Evolutionary conservation across 2,113 vertebrate genomes (phyloP).

Genomic region (Neotoma lepida): DNA sequence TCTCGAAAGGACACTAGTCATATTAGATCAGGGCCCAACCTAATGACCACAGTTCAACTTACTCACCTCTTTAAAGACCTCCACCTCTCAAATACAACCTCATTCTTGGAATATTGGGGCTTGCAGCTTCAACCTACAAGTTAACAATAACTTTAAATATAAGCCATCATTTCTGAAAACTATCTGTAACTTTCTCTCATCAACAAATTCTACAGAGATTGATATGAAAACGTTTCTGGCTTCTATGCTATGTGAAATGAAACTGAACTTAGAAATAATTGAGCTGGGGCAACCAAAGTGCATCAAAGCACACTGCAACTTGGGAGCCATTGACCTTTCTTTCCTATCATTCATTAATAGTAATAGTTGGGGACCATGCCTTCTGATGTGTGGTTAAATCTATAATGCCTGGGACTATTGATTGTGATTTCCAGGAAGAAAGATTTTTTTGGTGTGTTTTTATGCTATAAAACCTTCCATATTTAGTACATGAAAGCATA

Average conservation of each 20-base stretch:
- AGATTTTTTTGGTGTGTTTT: background rate
- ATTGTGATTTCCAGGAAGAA: conserved; percentile 4
- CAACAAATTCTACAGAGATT: conserved; percentile 3
- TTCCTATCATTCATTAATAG: background rate
- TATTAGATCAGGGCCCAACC: background rate
- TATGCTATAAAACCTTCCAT: background rate
- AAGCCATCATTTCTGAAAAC: conserved; percentile 28
- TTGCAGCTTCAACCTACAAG: background rate
- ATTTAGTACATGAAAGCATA: background rate
- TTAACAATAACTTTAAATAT: background rate
- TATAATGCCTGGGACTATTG: background rate
- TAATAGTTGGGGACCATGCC: background rate
- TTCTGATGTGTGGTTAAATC: background rate
- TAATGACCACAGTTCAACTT: background rate
- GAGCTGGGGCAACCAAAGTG: background rate
- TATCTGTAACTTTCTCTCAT: background rate
- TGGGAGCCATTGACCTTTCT: background rate
- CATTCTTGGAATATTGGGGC: background rate
- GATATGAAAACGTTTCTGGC: background rate
- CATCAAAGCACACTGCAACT: background rate
- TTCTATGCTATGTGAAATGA: conserved; percentile 5
- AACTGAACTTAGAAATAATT: background rate
- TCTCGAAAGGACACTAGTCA: background rate
- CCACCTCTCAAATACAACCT: background rate
- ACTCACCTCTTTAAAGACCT: background rate